Percentiles rank a stretch among this genome's conserved stretches.
These are phyloP conservation scores for Sclerurus mexicanus DNA, from an alignment of 2,113 vertebrate species.

Conservation along the genomic window DNA sequence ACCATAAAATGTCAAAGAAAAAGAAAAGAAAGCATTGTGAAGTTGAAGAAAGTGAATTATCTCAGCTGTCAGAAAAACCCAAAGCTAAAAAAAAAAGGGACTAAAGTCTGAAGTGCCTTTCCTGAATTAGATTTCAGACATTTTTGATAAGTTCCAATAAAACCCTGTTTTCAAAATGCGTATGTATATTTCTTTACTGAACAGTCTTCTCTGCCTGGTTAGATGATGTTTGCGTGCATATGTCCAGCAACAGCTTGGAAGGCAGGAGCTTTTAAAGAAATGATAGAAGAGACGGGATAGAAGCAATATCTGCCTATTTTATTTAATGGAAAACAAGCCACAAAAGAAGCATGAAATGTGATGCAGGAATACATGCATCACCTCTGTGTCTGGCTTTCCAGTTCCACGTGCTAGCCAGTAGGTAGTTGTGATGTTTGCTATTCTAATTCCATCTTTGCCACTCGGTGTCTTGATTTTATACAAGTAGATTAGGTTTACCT, in stretches of 20 bases:
- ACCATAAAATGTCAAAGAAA: slow-evolving; percentile 80
- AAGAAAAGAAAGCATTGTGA: slow-evolving; percentile 74
- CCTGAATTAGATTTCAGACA: neutral
- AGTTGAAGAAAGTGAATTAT: neutral
- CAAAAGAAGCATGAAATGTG: neutral
- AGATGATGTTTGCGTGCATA: neutral
- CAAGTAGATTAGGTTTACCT: neutral
- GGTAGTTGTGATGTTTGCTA: neutral
- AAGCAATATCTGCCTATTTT: neutral
- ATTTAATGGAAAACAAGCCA: neutral
- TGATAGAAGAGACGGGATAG: neutral
- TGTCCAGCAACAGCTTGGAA: neutral
- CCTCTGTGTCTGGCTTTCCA: neutral
- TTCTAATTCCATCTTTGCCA: neutral
- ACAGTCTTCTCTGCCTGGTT: neutral
- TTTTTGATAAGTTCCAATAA: slow-evolving; percentile 38
- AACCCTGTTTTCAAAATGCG: neutral
- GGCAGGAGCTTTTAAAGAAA: neutral
- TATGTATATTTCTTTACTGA: neutral
- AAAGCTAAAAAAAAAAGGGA: slow-evolving; percentile 79
- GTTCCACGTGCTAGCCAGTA: fast-evolving
- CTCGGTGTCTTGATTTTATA: neutral
- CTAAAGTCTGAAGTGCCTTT: slow-evolving; percentile 8
- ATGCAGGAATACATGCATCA: neutral
- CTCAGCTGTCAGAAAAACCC: slow-evolving; percentile 19